A percentile compares a stretch with the other conserved stretches of the same genome.
Conservation (phyloP, 2,888 invertebrate genomes). For the Laspeyria flexula region DNA sequence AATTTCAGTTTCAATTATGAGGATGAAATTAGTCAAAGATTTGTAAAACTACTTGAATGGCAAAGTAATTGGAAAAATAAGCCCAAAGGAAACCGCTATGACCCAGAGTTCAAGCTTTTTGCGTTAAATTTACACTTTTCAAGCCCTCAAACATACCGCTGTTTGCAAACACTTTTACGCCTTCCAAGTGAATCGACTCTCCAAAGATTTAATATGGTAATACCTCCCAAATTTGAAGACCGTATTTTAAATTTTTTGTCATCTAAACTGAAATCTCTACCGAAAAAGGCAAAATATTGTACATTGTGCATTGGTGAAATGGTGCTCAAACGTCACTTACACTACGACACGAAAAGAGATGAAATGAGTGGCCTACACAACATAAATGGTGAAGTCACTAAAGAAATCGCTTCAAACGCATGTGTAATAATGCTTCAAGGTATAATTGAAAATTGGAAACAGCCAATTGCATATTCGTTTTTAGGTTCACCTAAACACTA, state of each 20-base stretch:
- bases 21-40: conserved; percentile 27
- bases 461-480: conserved; percentile 39
- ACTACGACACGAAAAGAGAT: conserved; percentile 34
- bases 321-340: conserved; percentile 38
- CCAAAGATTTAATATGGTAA: conserved; percentile 9
- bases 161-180: conserved; percentile 29
- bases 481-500: conserved; percentile 29
- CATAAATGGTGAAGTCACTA: conserved; percentile 35
- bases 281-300: conserved; percentile 29
- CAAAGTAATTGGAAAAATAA: conserved; percentile 37
- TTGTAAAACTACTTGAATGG: conserved; percentile 35
- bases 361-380: conserved; percentile 42
- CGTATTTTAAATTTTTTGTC: conserved; percentile 8
- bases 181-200: conserved; percentile 36
- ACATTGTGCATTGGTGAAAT: conserved; percentile 42
- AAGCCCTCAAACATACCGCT: conserved; percentile 39
- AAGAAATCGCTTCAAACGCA: conserved; percentile 13
- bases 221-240: conserved; percentile 32
- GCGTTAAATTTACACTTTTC: conserved; percentile 40
- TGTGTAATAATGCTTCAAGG: conserved; percentile 36
- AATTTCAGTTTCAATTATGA: conserved; percentile 7
- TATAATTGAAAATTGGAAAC: conserved; percentile 39
- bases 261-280: conserved; percentile 16
- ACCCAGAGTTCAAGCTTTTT: conserved; percentile 28
- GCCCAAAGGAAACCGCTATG: conserved; percentile 33